Conservation (phyloP, 2,888 invertebrate species). For the Drosophila conformis region DNA sequence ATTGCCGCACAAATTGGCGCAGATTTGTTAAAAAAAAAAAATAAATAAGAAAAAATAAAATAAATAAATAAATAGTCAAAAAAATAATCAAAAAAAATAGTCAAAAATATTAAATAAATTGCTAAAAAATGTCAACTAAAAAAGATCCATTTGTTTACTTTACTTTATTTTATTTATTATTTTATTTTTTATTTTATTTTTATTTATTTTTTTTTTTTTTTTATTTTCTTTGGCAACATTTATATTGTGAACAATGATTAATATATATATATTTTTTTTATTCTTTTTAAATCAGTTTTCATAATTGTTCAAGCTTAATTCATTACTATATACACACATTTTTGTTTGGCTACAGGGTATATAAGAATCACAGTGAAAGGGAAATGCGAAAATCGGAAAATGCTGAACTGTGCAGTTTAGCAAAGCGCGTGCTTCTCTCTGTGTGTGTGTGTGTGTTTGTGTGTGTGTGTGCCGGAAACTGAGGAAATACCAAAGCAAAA, state of each 20-base stretch:
- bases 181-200: too few species aligned
- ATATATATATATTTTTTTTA: not conserved
- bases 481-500: slow-evolving; percentile 51
- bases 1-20: not conserved
- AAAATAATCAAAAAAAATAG: too few species aligned
- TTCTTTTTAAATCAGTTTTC: not conserved
- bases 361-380: slow-evolving; percentile 49
- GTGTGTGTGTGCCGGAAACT: slow-evolving; percentile 36
- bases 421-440: not conserved
- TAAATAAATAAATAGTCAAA: too few species aligned
- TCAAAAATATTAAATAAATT: not conserved
- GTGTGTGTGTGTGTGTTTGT: not conserved
- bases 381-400: slow-evolving; percentile 57
- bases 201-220: too few species aligned
- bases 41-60: too few species aligned
- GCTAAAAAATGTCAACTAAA: not conserved
- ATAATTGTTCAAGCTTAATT: not conserved
- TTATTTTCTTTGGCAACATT: not conserved
- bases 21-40: too few species aligned
- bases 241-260: not conserved
- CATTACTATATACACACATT: not conserved
- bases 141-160: not conserved
- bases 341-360: not conserved
- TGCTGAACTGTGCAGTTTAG: slow-evolving; percentile 39
- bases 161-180: not conserved